Percentiles rank a stretch among this genome's conserved stretches.
Conservation (phyloP, 1,140 invertebrate species). For the Leptopilina boulardi region DNA sequence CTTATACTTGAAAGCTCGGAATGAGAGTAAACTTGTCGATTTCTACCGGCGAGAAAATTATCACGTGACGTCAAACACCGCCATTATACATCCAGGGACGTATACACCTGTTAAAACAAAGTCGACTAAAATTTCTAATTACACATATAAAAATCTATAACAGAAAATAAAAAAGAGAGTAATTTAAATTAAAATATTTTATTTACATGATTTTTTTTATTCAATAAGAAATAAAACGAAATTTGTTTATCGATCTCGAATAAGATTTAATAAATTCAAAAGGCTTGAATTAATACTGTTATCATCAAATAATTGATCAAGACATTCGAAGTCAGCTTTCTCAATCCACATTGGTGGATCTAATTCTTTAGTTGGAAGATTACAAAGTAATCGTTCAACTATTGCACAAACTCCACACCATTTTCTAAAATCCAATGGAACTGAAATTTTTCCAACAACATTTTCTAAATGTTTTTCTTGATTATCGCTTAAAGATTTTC, state of each 20-base stretch:
- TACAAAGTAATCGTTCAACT: background rate
- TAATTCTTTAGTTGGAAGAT: background rate
- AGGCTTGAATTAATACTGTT: slow-evolving; percentile 34
- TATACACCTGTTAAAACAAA: too few species aligned
- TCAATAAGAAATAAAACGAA: background rate
- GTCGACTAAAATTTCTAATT: too few species aligned
- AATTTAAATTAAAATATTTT: too few species aligned
- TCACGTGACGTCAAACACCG: too few species aligned
- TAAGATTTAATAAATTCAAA: background rate
- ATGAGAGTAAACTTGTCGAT: too few species aligned
- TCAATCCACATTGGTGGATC: background rate
- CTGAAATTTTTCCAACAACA: background rate
- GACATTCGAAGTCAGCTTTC: background rate
- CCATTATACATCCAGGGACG: too few species aligned
- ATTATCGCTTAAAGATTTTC: background rate
- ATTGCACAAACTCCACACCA: background rate
- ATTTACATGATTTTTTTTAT: too few species aligned
- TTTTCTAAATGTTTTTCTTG: background rate
- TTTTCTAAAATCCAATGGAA: background rate
- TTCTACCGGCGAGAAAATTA: too few species aligned
- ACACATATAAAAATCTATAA: too few species aligned
- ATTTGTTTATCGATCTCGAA: background rate
- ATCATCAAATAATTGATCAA: slow-evolving; percentile 47
- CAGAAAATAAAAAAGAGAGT: too few species aligned
- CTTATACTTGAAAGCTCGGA: too few species aligned